phyloP scores from a whole-genome alignment of 2,888 invertebrate genomes.

The Lacanobia wlatinum region DNA sequence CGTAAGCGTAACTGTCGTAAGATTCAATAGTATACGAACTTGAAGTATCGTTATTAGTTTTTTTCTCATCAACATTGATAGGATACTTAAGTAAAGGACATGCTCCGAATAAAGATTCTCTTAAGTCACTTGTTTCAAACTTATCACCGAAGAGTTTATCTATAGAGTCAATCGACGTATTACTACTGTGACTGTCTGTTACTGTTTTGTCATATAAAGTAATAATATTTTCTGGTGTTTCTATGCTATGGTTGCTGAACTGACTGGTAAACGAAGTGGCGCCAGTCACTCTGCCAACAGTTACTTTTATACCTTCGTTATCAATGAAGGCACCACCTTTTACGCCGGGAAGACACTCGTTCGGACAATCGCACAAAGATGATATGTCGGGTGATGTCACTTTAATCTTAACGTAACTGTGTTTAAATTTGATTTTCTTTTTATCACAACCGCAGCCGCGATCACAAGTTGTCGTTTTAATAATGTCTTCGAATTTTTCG shows the following conservation, averaged over 20 bases:
- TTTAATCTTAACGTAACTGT: constrained; percentile 83
- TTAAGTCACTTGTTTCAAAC: constrained; percentile 25
- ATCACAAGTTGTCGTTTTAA: constrained; percentile 81
- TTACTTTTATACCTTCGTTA: constrained; percentile 83
- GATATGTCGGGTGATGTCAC: constrained; percentile 84
- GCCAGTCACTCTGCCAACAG: constrained; percentile 80
- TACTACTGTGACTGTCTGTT: constrained; percentile 23
- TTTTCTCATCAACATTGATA: constrained; percentile 3
- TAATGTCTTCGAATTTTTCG: constrained; percentile 77
- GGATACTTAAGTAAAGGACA: background rate
- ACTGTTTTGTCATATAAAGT: constrained; percentile 30
- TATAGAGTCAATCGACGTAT: constrained; percentile 13
- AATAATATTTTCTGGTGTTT: constrained; percentile 13
- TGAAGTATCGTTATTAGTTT: constrained; percentile 14
- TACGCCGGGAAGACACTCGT: constrained; percentile 81
- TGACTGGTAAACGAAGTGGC: constrained; percentile 68
- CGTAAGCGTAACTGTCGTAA: background rate
- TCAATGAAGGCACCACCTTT: constrained; percentile 80
- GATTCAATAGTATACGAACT: constrained; percentile 3
- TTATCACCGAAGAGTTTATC: background rate
- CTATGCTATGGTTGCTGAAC: constrained; percentile 16
- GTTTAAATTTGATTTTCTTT: constrained; percentile 84
- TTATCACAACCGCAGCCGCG: constrained; percentile 82
- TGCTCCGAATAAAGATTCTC: background rate
- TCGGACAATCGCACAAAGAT: constrained; percentile 80